Percentiles rank a stretch among this genome's conserved stretches.
Evolutionary conservation across 2,797 vertebrate genomes (phyloP).

Genomic region (Rhinoraja longicauda): DNA sequence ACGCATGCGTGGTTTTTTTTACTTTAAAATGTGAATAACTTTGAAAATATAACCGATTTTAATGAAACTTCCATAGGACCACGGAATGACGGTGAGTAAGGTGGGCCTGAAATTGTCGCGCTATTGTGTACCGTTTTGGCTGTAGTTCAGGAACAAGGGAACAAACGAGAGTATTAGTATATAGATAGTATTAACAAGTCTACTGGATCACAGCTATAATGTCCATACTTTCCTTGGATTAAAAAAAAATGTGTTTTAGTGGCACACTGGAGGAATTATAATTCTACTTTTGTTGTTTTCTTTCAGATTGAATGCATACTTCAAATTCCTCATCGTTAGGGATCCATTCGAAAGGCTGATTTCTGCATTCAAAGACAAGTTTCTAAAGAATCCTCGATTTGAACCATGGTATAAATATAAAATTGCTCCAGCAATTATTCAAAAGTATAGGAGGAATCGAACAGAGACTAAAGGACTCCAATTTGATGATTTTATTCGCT

Average conservation of each 20-base stretch:
- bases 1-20: too few relatives aligned
- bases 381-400: constrained; percentile 89
- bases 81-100: too few relatives aligned
- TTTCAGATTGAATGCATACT: constrained; percentile 80
- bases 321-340: constrained; percentile 95
- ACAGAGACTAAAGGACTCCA: constrained; percentile 72
- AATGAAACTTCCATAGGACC: too few relatives aligned
- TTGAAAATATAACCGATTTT: too few relatives aligned
- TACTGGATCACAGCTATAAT: neutral
- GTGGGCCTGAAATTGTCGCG: too few relatives aligned
- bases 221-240: neutral
- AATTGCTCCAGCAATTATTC: constrained; percentile 89
- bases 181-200: too few relatives aligned
- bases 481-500: constrained; percentile 96
- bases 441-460: constrained; percentile 80
- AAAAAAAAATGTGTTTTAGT: neutral
- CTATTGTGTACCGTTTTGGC: too few relatives aligned
- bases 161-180: too few relatives aligned
- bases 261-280: neutral
- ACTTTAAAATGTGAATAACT: too few relatives aligned
- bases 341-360: constrained; percentile 95
- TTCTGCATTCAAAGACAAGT: constrained; percentile 97
- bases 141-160: too few relatives aligned
- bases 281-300: constrained; percentile 41
- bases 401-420: constrained; percentile 96